Evolutionary conservation across 2,888 invertebrate genomes (phyloP).

Genomic region (Geotrupes spiniger): DNA sequence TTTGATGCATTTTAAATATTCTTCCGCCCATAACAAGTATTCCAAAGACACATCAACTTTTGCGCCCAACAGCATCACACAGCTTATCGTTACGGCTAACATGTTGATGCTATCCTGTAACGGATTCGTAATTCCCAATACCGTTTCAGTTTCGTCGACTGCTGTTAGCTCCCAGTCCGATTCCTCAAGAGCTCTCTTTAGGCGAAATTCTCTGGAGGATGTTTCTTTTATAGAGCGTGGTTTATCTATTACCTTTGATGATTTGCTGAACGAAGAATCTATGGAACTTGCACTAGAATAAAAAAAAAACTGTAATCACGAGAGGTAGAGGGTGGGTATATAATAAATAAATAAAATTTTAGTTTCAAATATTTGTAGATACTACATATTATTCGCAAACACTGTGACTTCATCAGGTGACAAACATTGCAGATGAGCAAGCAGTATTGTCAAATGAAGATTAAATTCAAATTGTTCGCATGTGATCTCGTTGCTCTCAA

Average conservation of each 20-base stretch:
- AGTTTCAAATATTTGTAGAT: too few species aligned
- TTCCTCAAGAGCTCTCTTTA: conserved; percentile 19
- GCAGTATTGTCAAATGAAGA: too few species aligned
- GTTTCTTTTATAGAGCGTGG: conserved; percentile 1
- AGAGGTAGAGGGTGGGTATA: too few species aligned
- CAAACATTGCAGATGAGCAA: too few species aligned
- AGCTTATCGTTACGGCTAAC: conserved; percentile 30
- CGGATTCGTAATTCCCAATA: conserved; percentile 14
- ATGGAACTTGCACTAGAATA: conserved; percentile 6
- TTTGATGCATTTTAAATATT: conserved; percentile 31
- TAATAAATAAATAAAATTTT: too few species aligned
- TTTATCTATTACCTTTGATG: not conserved
- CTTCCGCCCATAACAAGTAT: conserved; percentile 25
- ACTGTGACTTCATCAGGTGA: too few species aligned
- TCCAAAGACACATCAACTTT: conserved; percentile 25
- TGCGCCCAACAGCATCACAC: conserved; percentile 34
- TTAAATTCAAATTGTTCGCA: too few species aligned
- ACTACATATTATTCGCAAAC: too few species aligned
- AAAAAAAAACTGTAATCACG: too few species aligned
- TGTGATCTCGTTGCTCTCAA: too few species aligned
- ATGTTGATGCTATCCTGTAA: conserved; percentile 27
- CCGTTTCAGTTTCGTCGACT: conserved; percentile 17
- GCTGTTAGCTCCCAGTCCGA: conserved; percentile 20
- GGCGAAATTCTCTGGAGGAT: conserved; percentile 21
- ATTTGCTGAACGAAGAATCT: conserved; percentile 11